Percentiles rank a stretch among this genome's conserved stretches.
These are phyloP conservation scores for Papilio protenor DNA, from an alignment of 2,888 invertebrate genomes.

Conservation along the genomic window DNA sequence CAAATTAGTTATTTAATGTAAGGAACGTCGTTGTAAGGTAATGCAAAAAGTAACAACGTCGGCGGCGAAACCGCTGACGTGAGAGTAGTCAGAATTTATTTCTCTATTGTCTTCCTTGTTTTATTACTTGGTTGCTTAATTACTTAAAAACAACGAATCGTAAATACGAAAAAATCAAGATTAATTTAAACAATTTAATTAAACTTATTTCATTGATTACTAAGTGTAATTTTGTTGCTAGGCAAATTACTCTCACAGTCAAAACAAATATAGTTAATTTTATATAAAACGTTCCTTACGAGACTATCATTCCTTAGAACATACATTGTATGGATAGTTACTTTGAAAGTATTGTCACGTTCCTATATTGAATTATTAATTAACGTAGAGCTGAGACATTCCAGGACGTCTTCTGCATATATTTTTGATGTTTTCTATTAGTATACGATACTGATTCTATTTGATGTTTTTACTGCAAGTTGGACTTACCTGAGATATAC, in stretches of 20 bases:
- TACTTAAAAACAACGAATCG: neutral
- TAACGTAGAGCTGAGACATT: neutral
- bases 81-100: neutral
- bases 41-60: neutral
- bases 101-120: neutral
- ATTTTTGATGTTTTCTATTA: constrained; percentile 23
- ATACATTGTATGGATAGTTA: neutral
- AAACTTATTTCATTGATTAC: neutral
- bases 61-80: neutral
- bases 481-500: constrained; percentile 42
- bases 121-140: neutral
- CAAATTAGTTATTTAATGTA: constrained; percentile 14
- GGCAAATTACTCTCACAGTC: neutral
- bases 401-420: constrained; percentile 33
- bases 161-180: neutral
- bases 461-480: constrained; percentile 40
- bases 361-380: constrained; percentile 26
- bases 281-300: neutral
- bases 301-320: constrained; percentile 11
- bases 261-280: neutral
- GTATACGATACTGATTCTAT: constrained; percentile 31
- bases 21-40: constrained; percentile 1
- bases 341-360: constrained; percentile 13
- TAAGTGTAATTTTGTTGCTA: neutral
- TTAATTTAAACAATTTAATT: neutral